Percentiles rank a stretch among this genome's conserved stretches.
Conservation (phyloP, 1,140 invertebrate species). For the Himalopsyche phryganea region DNA sequence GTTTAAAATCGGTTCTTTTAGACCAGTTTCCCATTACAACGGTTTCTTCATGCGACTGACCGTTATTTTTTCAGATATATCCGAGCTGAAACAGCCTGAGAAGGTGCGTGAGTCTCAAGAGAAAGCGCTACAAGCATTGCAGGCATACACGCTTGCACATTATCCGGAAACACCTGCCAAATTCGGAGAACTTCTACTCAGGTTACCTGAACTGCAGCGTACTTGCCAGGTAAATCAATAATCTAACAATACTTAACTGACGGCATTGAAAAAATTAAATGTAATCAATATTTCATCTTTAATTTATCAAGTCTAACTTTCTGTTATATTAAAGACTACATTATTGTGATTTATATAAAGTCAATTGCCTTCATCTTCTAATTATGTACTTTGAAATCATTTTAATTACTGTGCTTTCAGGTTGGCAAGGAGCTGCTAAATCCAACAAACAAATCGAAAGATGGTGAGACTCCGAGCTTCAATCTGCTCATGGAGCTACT, state of each 20-base stretch:
- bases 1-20: too few species aligned
- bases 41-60: too few species aligned
- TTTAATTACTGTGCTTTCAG: too few species aligned
- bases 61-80: slow-evolving; percentile 66
- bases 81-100: slow-evolving; percentile 85
- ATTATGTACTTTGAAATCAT: too few species aligned
- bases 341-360: too few species aligned
- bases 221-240: slow-evolving; percentile 74
- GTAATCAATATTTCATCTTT: too few species aligned
- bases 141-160: slow-evolving; percentile 86
- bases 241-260: too few species aligned
- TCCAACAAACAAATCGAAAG: slow-evolving; percentile 75
- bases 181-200: slow-evolving; percentile 88
- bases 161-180: slow-evolving; percentile 91
- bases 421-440: slow-evolving; percentile 90
- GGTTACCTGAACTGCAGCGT: slow-evolving; percentile 90
- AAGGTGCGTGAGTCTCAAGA: slow-evolving; percentile 91
- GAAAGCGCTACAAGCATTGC: slow-evolving; percentile 86
- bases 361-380: too few species aligned
- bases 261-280: too few species aligned
- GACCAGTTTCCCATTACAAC: too few species aligned
- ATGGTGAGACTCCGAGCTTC: slow-evolving; percentile 85
- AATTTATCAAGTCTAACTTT: too few species aligned
- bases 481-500: slow-evolving; percentile 93
- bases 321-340: too few species aligned